phyloP scores from a whole-genome alignment of 2,888 invertebrate genomes.

The Acanthococcus lagerstroemiae region DNA sequence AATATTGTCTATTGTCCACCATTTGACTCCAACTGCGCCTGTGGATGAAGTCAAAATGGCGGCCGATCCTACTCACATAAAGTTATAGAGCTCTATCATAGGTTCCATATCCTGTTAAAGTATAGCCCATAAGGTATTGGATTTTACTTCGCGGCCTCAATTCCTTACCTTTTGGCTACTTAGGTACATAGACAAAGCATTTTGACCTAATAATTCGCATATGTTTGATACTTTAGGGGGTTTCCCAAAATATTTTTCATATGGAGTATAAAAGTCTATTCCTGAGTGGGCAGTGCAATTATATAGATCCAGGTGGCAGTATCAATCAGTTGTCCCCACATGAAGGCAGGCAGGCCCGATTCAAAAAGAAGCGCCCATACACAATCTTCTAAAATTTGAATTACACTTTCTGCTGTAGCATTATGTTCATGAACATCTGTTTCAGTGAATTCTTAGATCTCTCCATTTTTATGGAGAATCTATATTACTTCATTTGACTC shows the following conservation, averaged over 20 bases:
- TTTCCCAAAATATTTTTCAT: background rate
- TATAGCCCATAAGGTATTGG: background rate
- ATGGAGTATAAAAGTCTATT: background rate
- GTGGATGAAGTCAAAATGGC: too few species aligned
- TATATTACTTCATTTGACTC: background rate
- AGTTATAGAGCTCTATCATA: too few species aligned
- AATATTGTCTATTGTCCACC: too few species aligned
- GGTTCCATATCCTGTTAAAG: background rate
- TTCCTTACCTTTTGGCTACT: background rate
- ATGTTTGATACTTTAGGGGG: background rate
- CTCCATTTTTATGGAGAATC: background rate
- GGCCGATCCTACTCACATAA: too few species aligned
- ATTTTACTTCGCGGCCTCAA: background rate
- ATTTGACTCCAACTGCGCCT: too few species aligned
- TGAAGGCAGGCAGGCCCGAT: background rate
- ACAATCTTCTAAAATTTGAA: background rate
- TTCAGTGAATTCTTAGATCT: background rate
- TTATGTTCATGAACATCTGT: background rate
- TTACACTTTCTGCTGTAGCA: background rate
- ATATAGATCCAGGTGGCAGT: background rate
- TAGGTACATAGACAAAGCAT: background rate
- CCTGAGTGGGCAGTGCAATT: background rate
- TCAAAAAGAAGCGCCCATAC: background rate
- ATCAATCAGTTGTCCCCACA: background rate
- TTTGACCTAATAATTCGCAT: background rate